Evolutionary conservation across 2,888 invertebrate species (phyloP).

Genomic region (Athrips mouffetella): DNA sequence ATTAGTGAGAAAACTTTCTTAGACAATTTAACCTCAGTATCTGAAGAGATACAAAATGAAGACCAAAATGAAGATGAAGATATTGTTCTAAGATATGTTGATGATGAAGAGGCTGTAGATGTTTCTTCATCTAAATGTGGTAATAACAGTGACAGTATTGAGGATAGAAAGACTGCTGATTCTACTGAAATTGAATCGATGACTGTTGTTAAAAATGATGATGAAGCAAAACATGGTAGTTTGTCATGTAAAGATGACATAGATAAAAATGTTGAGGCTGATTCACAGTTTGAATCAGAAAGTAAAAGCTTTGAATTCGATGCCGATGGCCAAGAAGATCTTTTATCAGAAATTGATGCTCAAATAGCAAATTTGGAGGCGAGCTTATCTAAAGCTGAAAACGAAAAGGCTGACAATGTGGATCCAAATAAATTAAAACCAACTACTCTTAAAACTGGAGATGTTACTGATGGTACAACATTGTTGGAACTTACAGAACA

Average conservation of each 20-base stretch:
- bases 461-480: background rate
- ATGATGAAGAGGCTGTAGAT: conserved; percentile 41
- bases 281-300: background rate
- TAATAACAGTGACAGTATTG: no score
- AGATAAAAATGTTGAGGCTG: background rate
- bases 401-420: background rate
- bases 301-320: background rate
- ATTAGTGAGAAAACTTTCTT: no score
- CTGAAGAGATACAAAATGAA: conserved; percentile 14
- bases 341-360: conserved; percentile 1
- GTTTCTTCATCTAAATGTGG: no score
- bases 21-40: no score
- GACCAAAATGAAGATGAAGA: conserved; percentile 44
- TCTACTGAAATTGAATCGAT: no score
- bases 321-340: background rate
- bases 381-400: conserved; percentile 2
- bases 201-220: conserved; percentile 50
- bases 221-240: conserved; percentile 32
- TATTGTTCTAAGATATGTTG: conserved; percentile 49
- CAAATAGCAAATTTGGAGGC: background rate
- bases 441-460: no score
- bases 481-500: background rate
- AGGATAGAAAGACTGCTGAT: no score
- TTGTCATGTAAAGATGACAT: background rate
- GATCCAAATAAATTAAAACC: no score